Conservation (phyloP, 2,113 vertebrate genomes). For the Lampris megalopsis region DNA sequence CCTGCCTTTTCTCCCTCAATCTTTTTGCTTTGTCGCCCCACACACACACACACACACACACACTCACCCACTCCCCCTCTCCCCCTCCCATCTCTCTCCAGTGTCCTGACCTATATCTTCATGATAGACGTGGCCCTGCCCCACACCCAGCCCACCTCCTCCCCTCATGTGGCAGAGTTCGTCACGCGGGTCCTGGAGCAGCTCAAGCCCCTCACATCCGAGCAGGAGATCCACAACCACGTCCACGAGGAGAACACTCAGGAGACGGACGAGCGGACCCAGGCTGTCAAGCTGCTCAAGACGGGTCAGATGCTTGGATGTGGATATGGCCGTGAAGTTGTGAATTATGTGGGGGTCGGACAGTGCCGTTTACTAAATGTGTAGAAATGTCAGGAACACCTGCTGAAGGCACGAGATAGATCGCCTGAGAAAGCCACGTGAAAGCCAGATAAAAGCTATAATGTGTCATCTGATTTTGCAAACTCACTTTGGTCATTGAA, state of each 20-base stretch:
- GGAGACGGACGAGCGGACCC: conserved; percentile 93
- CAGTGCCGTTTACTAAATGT: too few relatives aligned
- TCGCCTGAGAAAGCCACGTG: conserved; percentile 19
- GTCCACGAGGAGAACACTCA: conserved; percentile 93
- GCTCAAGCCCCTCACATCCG: conserved; percentile 92
- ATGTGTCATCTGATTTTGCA: conserved; percentile 1
- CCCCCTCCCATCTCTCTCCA: conserved; percentile 66
- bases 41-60: neutral
- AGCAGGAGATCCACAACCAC: conserved; percentile 96
- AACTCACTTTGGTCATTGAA: conserved; percentile 32
- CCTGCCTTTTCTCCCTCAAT: conserved; percentile 23
- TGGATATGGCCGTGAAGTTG: conserved; percentile 17
- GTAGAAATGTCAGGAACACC: neutral
- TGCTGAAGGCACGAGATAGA: neutral
- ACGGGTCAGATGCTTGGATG: conserved; percentile 85
- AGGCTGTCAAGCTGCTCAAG: conserved; percentile 98
- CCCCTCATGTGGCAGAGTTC: conserved; percentile 92
- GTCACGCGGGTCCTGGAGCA: conserved; percentile 88
- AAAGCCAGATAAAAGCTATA: conserved; percentile 9
- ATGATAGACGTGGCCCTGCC: conserved; percentile 98
- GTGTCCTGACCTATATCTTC: conserved; percentile 98
- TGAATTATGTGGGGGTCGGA: conserved; percentile 30
- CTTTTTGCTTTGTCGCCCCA: conserved; percentile 26
- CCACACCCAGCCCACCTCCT: conserved; percentile 89
- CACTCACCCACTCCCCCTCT: neutral